Conservation (phyloP, 1,140 invertebrate genomes). For the Drosophila nikananu region DNA sequence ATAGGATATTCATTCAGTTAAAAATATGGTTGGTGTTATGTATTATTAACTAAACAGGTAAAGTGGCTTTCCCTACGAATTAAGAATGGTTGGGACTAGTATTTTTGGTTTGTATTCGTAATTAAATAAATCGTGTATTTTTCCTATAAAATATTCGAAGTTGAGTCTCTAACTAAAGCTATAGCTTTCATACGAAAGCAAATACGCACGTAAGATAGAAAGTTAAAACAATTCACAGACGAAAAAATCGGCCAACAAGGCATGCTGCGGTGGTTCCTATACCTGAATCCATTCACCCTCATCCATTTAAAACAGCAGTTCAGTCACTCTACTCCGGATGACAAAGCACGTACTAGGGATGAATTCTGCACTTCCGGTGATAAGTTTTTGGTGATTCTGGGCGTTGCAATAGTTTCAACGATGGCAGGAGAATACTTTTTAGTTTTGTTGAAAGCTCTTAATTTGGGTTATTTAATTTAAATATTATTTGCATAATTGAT, state of each 20-base stretch:
- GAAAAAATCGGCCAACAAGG: background rate
- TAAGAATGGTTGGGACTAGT: too few species aligned
- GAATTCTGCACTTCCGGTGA: slow-evolving; percentile 51
- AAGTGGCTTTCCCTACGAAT: too few species aligned
- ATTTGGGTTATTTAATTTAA: background rate
- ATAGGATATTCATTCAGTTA: too few species aligned
- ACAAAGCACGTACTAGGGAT: slow-evolving; percentile 30
- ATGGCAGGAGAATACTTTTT: background rate
- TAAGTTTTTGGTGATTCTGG: slow-evolving; percentile 21
- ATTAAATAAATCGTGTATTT: too few species aligned
- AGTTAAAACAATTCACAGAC: background rate
- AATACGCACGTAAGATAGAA: too few species aligned
- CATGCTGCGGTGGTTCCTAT: background rate
- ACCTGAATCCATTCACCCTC: background rate
- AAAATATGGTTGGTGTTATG: too few species aligned
- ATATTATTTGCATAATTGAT: background rate
- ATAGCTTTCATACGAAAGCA: too few species aligned
- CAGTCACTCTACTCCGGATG: background rate
- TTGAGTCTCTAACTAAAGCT: too few species aligned
- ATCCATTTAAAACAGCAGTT: background rate
- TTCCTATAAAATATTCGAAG: too few species aligned
- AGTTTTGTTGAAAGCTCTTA: background rate
- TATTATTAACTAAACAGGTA: too few species aligned
- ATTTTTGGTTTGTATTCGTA: too few species aligned
- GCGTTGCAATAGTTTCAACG: background rate